Evolutionary conservation across 2,888 invertebrate genomes (phyloP).

Genomic region (Drosophila nr. perissopoda): DNA sequence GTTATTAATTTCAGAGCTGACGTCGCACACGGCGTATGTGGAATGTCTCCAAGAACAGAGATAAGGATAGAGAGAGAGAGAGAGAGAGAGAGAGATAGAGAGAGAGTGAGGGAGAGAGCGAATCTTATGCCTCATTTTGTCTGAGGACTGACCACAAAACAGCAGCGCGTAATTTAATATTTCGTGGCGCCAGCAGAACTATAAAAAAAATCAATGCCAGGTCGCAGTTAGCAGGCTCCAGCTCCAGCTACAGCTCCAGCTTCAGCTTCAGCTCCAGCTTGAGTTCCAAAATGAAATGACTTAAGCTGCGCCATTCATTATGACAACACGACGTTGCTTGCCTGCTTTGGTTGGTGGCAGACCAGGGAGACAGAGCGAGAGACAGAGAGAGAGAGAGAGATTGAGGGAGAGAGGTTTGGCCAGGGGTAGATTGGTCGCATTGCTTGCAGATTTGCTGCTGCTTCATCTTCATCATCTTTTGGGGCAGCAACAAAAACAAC

Average conservation of each 20-base stretch:
- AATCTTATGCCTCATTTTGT: conserved; percentile 18
- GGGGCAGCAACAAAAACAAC: conserved; percentile 36
- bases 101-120: neutral
- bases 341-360: conserved; percentile 26
- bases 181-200: conserved; percentile 83
- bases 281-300: conserved; percentile 82
- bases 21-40: conserved; percentile 70
- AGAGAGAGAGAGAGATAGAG: neutral
- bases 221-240: conserved; percentile 24
- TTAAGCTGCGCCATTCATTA: conserved; percentile 84
- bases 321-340: conserved; percentile 81
- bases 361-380: conserved; percentile 16
- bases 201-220: conserved; percentile 74
- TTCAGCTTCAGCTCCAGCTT: conserved; percentile 49
- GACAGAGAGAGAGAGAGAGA: neutral
- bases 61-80: conserved; percentile 6
- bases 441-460: conserved; percentile 76
- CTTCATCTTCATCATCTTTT: conserved; percentile 77
- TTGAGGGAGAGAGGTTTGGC: conserved; percentile 25
- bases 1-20: conserved; percentile 64
- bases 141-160: conserved; percentile 45
- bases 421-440: conserved; percentile 57
- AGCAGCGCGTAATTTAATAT: conserved; percentile 83
- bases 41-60: conserved; percentile 45
- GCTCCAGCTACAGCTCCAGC: conserved; percentile 8